A percentile compares a stretch with the other conserved stretches of the same genome.
phyloP scores from a whole-genome alignment of 2,797 vertebrate genomes.

The Setipinna tenuifilis region DNA sequence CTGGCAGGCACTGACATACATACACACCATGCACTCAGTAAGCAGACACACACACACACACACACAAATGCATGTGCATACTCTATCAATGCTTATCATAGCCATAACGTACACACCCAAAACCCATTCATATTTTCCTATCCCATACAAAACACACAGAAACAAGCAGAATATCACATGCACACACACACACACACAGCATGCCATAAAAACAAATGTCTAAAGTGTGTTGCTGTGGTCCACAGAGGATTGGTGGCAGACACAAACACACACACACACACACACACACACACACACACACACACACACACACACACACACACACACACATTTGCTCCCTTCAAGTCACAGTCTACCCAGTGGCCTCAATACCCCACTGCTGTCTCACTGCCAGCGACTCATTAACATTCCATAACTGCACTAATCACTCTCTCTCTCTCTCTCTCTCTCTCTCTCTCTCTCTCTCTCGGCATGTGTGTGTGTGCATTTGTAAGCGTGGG shows the following conservation, averaged over 20 bases:
- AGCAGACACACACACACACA: neutral
- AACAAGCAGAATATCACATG: neutral
- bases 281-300: no score
- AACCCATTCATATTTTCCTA: neutral
- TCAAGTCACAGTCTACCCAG: neutral
- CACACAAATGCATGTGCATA: neutral
- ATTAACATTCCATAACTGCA: slow-evolving; percentile 73
- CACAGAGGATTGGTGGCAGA: neutral
- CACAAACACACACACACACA: neutral
- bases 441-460: no score
- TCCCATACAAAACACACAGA: neutral
- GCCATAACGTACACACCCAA: neutral
- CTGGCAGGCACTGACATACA: neutral
- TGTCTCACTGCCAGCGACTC: slow-evolving; percentile 65
- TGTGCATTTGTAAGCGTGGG: no score
- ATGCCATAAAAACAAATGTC: neutral
- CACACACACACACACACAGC: slow-evolving; percentile 19
- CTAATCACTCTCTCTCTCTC: slow-evolving; percentile 56
- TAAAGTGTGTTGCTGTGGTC: neutral
- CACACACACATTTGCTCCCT: neutral
- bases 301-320: neutral
- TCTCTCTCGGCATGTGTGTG: no score
- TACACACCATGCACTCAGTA: neutral
- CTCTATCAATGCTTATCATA: no score
- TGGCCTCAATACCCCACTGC: slow-evolving; percentile 69